Conservation (phyloP, 1,140 invertebrate genomes). For the Phortica variegata region DNA sequence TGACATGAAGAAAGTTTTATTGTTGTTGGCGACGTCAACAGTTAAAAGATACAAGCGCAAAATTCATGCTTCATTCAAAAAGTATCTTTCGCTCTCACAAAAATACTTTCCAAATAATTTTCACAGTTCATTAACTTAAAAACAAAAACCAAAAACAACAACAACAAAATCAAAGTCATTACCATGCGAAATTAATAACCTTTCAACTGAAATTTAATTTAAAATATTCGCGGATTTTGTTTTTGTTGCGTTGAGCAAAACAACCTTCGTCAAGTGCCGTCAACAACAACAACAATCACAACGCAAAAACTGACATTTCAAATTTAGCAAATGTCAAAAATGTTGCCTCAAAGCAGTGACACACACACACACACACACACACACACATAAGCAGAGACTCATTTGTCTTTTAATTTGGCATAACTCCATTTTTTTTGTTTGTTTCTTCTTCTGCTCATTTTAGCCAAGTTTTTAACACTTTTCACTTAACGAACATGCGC, state of each 20-base stretch:
- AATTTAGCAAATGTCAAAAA: slow-evolving; percentile 54
- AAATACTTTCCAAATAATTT: neutral
- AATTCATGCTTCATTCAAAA: too few species aligned
- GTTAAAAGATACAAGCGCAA: neutral
- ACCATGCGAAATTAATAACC: slow-evolving; percentile 42
- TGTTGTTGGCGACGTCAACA: neutral
- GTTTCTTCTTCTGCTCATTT: too few species aligned
- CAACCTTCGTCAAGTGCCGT: slow-evolving; percentile 39
- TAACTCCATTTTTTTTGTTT: too few species aligned
- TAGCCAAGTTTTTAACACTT: slow-evolving; percentile 46
- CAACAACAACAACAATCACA: neutral
- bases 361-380: neutral
- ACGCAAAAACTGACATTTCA: slow-evolving; percentile 40
- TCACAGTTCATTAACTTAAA: neutral
- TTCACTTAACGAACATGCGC: slow-evolving; percentile 39
- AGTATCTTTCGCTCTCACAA: too few species aligned
- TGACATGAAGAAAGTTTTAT: too few species aligned
- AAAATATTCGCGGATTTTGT: slow-evolving; percentile 20
- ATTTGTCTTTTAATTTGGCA: slow-evolving; percentile 43
- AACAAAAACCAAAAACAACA: slow-evolving; percentile 13
- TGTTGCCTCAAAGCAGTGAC: neutral
- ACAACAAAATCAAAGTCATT: slow-evolving; percentile 39
- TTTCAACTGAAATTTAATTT: slow-evolving; percentile 52
- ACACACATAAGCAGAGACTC: slow-evolving; percentile 19
- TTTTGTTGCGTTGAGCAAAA: slow-evolving; percentile 1